These are phyloP conservation scores for Steinernema carpocapsae DNA, from an alignment of 2,888 invertebrate species.

Conservation along the genomic window DNA sequence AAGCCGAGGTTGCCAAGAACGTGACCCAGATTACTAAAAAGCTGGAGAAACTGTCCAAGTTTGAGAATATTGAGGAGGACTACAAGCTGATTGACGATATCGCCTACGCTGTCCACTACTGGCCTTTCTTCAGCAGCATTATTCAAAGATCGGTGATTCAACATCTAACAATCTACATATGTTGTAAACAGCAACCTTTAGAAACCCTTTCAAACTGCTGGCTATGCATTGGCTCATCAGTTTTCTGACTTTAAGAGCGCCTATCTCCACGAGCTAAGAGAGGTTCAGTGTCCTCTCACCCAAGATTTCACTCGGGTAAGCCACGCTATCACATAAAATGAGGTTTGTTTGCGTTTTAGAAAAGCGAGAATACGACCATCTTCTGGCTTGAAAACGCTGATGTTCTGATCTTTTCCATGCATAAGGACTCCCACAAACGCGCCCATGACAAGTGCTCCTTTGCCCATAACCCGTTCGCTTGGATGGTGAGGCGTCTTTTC, in stretches of 20 bases:
- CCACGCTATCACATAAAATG: neutral
- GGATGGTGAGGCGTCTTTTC: neutral
- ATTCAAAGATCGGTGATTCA: too few species aligned
- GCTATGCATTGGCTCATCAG: neutral
- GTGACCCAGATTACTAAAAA: conserved; percentile 4
- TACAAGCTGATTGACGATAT: conserved; percentile 14
- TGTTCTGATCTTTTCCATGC: conserved; percentile 13
- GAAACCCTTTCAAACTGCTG: neutral
- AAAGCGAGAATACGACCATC: conserved; percentile 22
- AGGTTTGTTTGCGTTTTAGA: neutral
- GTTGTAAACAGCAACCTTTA: neutral
- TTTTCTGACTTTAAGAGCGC: neutral
- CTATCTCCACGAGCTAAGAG: neutral
- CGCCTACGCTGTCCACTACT: conserved; percentile 15
- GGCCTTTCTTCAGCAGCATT: conserved; percentile 7
- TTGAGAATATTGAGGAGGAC: neutral
- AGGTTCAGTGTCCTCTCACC: neutral
- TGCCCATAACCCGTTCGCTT: neutral
- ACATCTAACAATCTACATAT: too few species aligned
- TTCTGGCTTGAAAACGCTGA: conserved; percentile 18
- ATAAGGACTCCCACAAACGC: conserved; percentile 12
- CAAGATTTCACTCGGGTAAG: conserved; percentile 9
- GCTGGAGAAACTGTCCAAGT: neutral
- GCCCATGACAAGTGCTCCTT: conserved; percentile 26
- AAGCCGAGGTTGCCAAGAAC: neutral